Conservation (phyloP, 2,797 vertebrate species). For the Erethizon dorsatum region DNA sequence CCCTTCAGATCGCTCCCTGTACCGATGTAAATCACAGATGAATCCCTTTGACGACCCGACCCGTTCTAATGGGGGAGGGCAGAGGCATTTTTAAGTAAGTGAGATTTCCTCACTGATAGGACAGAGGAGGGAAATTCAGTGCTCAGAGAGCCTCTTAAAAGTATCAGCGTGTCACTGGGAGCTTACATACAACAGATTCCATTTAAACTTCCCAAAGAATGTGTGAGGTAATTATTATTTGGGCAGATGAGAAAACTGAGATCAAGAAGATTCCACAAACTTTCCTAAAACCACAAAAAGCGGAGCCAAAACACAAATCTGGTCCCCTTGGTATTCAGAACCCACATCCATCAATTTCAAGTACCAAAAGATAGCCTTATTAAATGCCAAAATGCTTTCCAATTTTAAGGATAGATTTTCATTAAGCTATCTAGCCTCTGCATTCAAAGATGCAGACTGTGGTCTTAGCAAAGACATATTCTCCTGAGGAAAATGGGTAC, state of each 20-base stretch:
- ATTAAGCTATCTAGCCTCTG: not conserved
- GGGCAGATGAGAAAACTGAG: constrained; percentile 53
- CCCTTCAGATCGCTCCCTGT: not conserved
- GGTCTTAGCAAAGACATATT: not conserved
- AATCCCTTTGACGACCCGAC: not conserved
- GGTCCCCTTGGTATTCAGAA: not conserved
- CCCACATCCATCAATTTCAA: not conserved
- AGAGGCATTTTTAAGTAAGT: constrained; percentile 15
- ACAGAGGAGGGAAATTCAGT: constrained; percentile 20
- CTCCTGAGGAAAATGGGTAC: not conserved
- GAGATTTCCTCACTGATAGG: constrained; percentile 1
- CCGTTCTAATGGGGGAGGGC: not conserved
- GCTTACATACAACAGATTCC: not conserved
- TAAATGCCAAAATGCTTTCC: not conserved
- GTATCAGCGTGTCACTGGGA: not conserved
- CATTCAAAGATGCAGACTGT: not conserved
- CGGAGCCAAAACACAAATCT: not conserved
- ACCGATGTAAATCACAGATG: constrained; percentile 47
- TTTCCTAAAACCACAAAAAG: not conserved
- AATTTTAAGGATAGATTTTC: constrained; percentile 30
- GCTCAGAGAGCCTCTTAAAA: not conserved
- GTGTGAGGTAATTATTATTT: constrained; percentile 26
- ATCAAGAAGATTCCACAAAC: not conserved
- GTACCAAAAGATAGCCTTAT: not conserved
- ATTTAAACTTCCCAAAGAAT: constrained; percentile 51